These are phyloP conservation scores for Cantharis flavilabris DNA, from an alignment of 2,888 invertebrate genomes.

Conservation along the genomic window DNA sequence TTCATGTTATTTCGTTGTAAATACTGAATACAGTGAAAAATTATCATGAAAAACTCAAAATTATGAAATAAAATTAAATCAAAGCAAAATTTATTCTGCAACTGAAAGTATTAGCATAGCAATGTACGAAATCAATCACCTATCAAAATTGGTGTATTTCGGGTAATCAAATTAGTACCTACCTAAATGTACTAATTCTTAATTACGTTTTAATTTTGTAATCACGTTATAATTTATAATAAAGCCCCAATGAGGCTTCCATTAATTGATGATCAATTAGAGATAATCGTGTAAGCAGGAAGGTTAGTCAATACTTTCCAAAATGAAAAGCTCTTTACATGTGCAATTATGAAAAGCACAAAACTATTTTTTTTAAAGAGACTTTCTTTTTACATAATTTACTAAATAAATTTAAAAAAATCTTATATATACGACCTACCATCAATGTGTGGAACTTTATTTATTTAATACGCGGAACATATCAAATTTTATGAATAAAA, in stretches of 20 bases:
- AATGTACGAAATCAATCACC: not conserved
- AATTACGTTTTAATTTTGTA: not conserved
- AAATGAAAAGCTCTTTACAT: not conserved
- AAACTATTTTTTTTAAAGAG: not conserved
- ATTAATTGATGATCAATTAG: not conserved
- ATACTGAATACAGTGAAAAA: too few species aligned
- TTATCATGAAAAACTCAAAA: too few species aligned
- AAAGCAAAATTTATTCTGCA: not conserved
- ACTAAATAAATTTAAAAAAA: not conserved
- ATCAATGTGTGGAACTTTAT: not conserved
- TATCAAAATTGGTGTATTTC: not conserved
- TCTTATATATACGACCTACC: not conserved
- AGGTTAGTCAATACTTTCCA: not conserved
- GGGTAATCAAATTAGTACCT: not conserved
- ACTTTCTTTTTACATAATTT: too few species aligned
- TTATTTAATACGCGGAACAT: not conserved
- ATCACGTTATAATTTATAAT: not conserved
- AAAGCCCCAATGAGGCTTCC: not conserved
- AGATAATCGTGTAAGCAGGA: not conserved
- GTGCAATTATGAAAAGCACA: not conserved
- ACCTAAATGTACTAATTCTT: not conserved
- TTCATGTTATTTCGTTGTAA: too few species aligned
- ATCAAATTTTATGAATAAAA: not conserved
- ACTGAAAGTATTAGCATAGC: not conserved
- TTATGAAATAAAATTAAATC: not conserved